Evolutionary conservation across 2,888 invertebrate species (phyloP).

Genomic region (Zelleria hepariella): DNA sequence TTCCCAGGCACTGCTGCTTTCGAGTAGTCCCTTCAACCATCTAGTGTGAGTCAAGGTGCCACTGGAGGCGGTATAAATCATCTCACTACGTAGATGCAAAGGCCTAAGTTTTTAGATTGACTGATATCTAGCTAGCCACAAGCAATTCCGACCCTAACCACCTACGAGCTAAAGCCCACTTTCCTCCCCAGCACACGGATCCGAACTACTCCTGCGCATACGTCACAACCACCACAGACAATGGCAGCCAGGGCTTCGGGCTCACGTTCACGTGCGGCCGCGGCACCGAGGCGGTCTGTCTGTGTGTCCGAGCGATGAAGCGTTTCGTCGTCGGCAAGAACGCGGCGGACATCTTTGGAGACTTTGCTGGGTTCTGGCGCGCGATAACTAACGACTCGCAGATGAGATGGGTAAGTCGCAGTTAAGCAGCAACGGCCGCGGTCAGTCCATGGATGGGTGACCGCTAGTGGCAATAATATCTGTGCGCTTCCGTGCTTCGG

Average conservation of each 20-base stretch:
- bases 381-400: slow-evolving; percentile 88
- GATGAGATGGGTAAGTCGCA: slow-evolving; percentile 86
- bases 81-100: too few species aligned
- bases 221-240: slow-evolving; percentile 81
- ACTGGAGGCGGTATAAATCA: too few species aligned
- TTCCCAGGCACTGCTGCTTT: too few species aligned
- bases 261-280: slow-evolving; percentile 90
- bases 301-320: slow-evolving; percentile 80
- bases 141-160: not conserved
- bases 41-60: too few species aligned
- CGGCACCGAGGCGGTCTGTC: slow-evolving; percentile 89
- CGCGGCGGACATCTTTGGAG: slow-evolving; percentile 78
- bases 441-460: too few species aligned
- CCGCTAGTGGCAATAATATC: too few species aligned
- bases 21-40: too few species aligned
- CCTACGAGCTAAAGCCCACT: not conserved
- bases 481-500: too few species aligned
- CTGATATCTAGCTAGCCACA: too few species aligned
- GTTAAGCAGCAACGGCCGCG: too few species aligned
- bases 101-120: too few species aligned
- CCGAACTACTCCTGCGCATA: slow-evolving; percentile 95
- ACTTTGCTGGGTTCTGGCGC: slow-evolving; percentile 87
- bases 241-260: slow-evolving; percentile 80
- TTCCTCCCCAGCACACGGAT: slow-evolving; percentile 79
- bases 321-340: slow-evolving; percentile 79